Base-by-base conservation (phyloP, 2,113 vertebrate species). In the Xiphophorus couchianus region DNA sequence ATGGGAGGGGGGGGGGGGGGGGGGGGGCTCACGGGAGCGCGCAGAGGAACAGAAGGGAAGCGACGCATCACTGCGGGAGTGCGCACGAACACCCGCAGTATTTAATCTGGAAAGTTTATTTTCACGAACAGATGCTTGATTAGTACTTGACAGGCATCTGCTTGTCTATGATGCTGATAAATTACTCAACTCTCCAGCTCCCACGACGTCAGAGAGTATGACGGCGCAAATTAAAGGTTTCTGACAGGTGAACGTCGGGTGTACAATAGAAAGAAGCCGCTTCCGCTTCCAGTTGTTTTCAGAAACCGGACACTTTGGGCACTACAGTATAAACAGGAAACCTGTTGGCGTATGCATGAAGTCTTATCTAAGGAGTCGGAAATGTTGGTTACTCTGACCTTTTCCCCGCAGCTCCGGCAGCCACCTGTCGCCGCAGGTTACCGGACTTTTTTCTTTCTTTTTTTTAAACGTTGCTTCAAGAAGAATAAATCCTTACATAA, bases 361-460 rank as follows among this genome's bases (percentile, higher is more conserved):
- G 69, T 62, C 78, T 84, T 83, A 81, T 81, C 78, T 54, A 35
- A 69, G 74, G 71, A 63, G 79, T 76, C 72, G 83, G 87, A 90
- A 86, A 87, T 80, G 78, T 67, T 73, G 30, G 27, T 64, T 64
- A 12, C 68, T 64, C 51, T 93, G 91, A 94, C 90, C 88, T 90
- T 84, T 93, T 71, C 68, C 62, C 90, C 84, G 79, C 79, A 68
- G 62, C 86, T 86, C 88, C 88, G 78, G 89, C 90, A 91, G 85
- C 80, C 92, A 94, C 91, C 91, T 91, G 90, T 91, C 84, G 85
- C 90, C 90, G 79, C 91, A 71, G 88, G 90, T 89, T 35, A 88
- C 66, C 67, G 58, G 69, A 64, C 71, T 75, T 63, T 71, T 54
- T 51, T 37, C 4, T 51, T 61, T 25, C 54, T 67, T n/a, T 22